Conservation (phyloP, 2,797 vertebrate species). For the Leuciscus waleckii region DNA sequence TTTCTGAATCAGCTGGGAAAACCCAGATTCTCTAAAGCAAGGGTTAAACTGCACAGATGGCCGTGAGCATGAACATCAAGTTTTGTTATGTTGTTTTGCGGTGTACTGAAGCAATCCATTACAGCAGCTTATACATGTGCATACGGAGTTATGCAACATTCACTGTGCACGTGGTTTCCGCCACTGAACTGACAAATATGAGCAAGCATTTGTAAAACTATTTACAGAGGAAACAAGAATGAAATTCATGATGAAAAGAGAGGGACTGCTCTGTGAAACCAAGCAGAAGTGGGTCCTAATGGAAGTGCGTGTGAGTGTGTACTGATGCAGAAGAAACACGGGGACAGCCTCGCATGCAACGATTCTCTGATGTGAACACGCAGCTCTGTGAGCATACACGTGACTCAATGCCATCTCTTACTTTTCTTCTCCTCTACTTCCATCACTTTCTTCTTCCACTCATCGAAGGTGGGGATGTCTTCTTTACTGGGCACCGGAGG, state of each 20-base stretch:
- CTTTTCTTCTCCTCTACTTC: slow-evolving; percentile 99
- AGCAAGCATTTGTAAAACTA: neutral
- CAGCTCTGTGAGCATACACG: neutral
- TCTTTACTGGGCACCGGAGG: slow-evolving; percentile 82
- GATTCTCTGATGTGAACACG: neutral
- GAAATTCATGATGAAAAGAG: neutral
- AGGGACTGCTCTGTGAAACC: slow-evolving; percentile 7
- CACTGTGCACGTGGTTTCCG: neutral
- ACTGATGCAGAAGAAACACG: slow-evolving; percentile 4
- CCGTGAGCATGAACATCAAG: neutral
- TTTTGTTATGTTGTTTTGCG: neutral
- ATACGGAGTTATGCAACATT: slow-evolving; percentile 37
- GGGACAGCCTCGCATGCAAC: neutral
- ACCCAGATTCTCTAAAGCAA: neutral
- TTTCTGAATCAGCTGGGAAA: neutral
- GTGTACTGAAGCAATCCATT: slow-evolving; percentile 10
- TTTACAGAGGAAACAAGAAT: neutral
- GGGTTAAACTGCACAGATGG: neutral
- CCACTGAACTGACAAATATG: slow-evolving; percentile 5
- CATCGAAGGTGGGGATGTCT: slow-evolving; percentile 97
- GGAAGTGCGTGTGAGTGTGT: neutral
- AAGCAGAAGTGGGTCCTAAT: slow-evolving; percentile 2
- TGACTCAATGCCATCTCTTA: slow-evolving; percentile 68
- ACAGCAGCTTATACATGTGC: neutral
- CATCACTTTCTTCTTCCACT: slow-evolving; percentile 99